phyloP scores from a whole-genome alignment of 2,113 vertebrate species.

The Malurus alboscapulatus region DNA sequence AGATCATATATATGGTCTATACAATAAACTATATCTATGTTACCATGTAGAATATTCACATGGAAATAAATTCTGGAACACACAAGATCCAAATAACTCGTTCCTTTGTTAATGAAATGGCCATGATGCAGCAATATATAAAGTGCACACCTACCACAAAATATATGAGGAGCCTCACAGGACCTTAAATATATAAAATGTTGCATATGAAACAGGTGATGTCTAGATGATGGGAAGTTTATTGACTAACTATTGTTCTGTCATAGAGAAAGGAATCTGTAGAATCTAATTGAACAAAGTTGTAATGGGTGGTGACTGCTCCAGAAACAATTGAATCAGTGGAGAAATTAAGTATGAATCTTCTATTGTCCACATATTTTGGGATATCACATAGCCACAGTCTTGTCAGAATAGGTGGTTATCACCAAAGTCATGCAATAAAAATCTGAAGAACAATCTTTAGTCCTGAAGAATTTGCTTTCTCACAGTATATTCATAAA shows the following conservation, averaged over 20 bases:
- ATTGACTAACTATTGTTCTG: neutral
- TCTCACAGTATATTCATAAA: neutral
- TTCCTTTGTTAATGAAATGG: neutral
- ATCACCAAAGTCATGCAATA: neutral
- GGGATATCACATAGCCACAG: too few relatives aligned
- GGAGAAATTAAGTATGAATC: neutral
- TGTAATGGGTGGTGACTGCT: neutral
- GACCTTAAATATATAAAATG: neutral
- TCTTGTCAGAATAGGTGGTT: neutral
- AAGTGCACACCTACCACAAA: neutral
- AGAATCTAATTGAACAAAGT: neutral
- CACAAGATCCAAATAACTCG: neutral
- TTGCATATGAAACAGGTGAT: neutral
- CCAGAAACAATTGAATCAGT: neutral
- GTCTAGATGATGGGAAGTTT: neutral
- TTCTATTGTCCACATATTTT: accelerated
- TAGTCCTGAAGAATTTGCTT: neutral
- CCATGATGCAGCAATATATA: neutral
- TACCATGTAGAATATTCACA: neutral
- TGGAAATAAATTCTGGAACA: neutral
- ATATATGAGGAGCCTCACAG: neutral
- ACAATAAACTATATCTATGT: neutral
- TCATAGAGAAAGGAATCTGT: neutral
- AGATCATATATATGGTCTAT: neutral
- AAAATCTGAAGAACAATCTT: neutral